phyloP scores from a whole-genome alignment of 2,797 vertebrate genomes.

The Eidolon dupreanum region DNA sequence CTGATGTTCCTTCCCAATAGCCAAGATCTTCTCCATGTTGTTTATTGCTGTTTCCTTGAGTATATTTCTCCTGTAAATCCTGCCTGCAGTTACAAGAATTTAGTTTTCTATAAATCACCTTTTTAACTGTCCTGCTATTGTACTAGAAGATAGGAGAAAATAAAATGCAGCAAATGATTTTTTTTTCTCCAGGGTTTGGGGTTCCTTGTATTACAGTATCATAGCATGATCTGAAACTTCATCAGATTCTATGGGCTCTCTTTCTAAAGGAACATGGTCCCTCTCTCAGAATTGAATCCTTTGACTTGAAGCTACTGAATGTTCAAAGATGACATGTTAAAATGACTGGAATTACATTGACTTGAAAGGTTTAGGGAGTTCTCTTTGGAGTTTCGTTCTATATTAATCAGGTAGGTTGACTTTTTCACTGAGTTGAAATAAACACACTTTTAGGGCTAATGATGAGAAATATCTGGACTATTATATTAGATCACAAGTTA shows the following conservation, averaged over 20 bases:
- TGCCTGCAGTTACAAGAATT: constrained; percentile 32
- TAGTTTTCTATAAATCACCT: constrained; percentile 13
- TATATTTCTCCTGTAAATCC: not conserved
- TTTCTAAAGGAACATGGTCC: not conserved
- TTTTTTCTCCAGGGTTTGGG: not conserved
- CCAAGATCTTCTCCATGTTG: not conserved
- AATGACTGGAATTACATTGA: not conserved
- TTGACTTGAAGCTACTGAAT: constrained; percentile 17
- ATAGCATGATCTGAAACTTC: not conserved
- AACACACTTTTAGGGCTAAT: not conserved
- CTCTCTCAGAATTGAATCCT: not conserved
- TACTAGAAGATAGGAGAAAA: constrained; percentile 6
- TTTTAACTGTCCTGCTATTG: not conserved
- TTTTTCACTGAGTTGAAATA: constrained; percentile 8
- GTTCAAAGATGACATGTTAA: not conserved
- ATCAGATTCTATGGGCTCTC: not conserved
- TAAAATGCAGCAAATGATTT: not conserved
- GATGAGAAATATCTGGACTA: not conserved
- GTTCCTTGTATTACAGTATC: not conserved
- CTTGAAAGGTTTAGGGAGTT: constrained; percentile 25
- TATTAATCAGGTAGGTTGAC: not conserved
- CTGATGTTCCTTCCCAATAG: not conserved
- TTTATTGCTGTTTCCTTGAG: not conserved
- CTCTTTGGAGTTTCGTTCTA: not conserved
- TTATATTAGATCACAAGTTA: not conserved